Base-by-base conservation (phyloP, 2,888 invertebrate genomes). In the Pardosa pseudoannulata region DNA sequence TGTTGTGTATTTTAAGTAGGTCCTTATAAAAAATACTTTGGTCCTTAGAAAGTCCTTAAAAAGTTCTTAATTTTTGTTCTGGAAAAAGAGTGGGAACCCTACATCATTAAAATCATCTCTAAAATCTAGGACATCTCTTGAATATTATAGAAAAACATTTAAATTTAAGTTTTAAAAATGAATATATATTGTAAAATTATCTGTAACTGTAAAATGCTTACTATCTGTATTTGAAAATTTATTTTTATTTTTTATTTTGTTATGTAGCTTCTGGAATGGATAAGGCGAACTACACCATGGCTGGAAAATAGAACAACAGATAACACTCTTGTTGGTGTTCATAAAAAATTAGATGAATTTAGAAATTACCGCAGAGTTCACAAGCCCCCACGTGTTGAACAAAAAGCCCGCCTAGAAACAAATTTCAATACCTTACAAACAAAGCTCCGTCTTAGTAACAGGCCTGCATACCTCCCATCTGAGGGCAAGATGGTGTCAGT, bases 401-500 rank as follows among this genome's bases (percentile, higher is more conserved):
- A 99, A 93, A 99, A 99, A 92, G 98, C 98, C 90, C 97, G 97
- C 93, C 94, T 99, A 91, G 99, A 99, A 94, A 99, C 99, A 90
- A 98, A 98, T 93, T 99, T 99, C 94, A 99, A 99, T 94, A 99
- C 99, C 86, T 94, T 99, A 91, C 99, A 99, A 93, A 99, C 99
- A 89, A 98, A 99, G 91, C 94, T 99, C 91, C 95, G 99, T 91
- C 94, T 99, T 90, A 98, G 97, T 91, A 99, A 99, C 93, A 94
- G 99, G 91, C 99, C 99, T 79, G 99, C 99, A 46, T 99, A 99
- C 92, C 96, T 99, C 95, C 99, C 99, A 90, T 98, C 98, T 87
- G 99, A 99, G 93, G 99, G 99, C 91, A 99, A 99, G 93, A 97
- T 98, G 95, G 97, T 99, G 89, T 96, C 97, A 90, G 96, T 96